Evolutionary conservation across 2,797 vertebrate genomes (phyloP).

Genomic region (Pantherophis alleghaniensis): DNA sequence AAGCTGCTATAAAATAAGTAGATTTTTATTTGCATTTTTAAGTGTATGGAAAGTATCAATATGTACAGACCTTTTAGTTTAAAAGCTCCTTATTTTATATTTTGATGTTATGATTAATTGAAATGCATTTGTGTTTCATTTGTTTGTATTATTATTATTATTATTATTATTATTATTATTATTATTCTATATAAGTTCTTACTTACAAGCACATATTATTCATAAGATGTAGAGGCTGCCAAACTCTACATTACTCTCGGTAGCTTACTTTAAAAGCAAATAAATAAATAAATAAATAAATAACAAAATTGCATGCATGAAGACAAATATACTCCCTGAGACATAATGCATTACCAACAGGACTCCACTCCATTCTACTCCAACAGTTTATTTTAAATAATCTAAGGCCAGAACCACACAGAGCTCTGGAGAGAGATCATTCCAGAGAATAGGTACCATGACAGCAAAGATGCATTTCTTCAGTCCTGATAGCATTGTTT

Average conservation of each 20-base stretch:
- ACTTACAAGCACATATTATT: neutral
- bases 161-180: no score
- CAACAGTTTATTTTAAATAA: neutral
- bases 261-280: neutral
- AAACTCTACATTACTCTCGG: neutral
- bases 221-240: neutral
- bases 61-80: neutral
- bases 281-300: neutral
- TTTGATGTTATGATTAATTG: neutral
- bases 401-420: neutral
- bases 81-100: neutral
- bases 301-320: neutral
- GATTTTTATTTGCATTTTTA: neutral
- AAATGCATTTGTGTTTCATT: neutral
- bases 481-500: neutral
- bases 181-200: neutral
- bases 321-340: neutral
- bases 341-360: neutral
- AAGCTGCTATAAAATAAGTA: neutral
- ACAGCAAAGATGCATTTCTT: neutral
- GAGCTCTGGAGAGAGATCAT: neutral
- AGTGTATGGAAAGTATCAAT: neutral
- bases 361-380: neutral
- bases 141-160: neutral
- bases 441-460: neutral